Conservation (phyloP, 2,113 vertebrate species). For the Loxodonta africana region DNA sequence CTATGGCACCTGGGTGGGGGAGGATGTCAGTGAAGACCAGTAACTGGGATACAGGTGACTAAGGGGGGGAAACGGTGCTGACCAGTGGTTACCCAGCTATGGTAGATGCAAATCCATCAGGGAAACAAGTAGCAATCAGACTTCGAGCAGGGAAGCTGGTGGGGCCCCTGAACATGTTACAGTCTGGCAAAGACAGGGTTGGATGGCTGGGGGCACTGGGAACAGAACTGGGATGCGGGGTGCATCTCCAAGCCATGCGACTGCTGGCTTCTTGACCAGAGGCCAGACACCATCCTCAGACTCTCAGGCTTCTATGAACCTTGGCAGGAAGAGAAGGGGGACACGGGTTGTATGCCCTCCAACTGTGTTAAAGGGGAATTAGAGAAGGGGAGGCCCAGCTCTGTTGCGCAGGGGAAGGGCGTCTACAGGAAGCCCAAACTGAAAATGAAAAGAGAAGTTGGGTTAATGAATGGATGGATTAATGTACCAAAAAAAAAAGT, state of each 20-base stretch:
- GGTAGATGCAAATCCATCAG: not conserved
- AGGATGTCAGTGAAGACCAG: not conserved
- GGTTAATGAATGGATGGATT: slow-evolving; percentile 93
- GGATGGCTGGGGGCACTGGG: not conserved
- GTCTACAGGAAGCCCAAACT: slow-evolving; percentile 97
- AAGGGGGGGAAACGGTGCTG: not conserved
- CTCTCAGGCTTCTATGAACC: slow-evolving; percentile 77
- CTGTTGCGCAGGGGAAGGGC: slow-evolving; percentile 81
- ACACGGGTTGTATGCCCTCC: slow-evolving; percentile 23
- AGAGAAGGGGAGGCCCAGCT: slow-evolving; percentile 84
- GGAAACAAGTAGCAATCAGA: not conserved
- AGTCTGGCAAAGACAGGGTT: slow-evolving; percentile 18
- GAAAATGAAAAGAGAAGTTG: slow-evolving; percentile 96
- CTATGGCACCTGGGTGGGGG: not conserved
- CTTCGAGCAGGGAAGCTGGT: not conserved
- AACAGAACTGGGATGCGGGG: not conserved
- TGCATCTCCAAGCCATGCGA: slow-evolving; percentile 73
- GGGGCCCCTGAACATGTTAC: not conserved
- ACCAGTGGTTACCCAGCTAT: not conserved
- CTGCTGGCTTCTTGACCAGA: slow-evolving; percentile 87
- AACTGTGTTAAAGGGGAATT: slow-evolving; percentile 77
- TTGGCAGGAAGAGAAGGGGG: slow-evolving; percentile 76
- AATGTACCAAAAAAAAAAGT: slow-evolving; percentile 78
- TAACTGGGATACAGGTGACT: not conserved
- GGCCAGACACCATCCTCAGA: slow-evolving; percentile 68